Conservation (phyloP, 2,888 invertebrate genomes). For the Mystacides longicornis region DNA sequence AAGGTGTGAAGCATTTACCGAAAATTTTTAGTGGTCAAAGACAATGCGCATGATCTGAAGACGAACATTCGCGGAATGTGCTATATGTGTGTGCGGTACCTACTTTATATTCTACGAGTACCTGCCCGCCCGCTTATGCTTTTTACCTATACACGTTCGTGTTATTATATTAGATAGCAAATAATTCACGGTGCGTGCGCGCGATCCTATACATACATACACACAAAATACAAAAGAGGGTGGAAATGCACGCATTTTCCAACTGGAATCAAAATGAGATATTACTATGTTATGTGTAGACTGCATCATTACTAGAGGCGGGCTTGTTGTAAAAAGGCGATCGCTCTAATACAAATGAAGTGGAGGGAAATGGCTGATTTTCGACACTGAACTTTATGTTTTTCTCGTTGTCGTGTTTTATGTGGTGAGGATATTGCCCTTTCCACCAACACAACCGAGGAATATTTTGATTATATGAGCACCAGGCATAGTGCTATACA, state of each 20-base stretch:
- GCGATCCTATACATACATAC: conserved; percentile 12
- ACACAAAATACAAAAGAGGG: background rate
- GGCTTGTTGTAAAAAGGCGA: background rate
- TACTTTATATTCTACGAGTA: background rate
- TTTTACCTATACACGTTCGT: background rate
- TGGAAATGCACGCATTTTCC: conserved; percentile 11
- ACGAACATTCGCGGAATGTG: background rate
- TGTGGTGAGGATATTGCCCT: conserved; percentile 1
- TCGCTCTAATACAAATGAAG: background rate
- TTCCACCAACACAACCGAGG: background rate
- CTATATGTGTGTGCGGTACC: background rate
- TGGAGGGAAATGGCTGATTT: background rate
- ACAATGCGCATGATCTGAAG: conserved; percentile 23
- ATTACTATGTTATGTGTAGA: too few relatives aligned
- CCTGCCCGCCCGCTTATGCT: background rate
- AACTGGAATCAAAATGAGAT: background rate
- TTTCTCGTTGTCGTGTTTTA: background rate
- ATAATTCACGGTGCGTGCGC: conserved; percentile 14
- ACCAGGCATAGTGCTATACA: background rate
- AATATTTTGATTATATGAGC: background rate
- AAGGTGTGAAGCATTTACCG: conserved; percentile 4
- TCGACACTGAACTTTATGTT: background rate
- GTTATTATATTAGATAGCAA: too few relatives aligned
- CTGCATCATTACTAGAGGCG: background rate
- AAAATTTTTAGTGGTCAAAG: conserved; percentile 10